Conservation (phyloP, 1,140 invertebrate species). For the Drosophila auraria region DNA sequence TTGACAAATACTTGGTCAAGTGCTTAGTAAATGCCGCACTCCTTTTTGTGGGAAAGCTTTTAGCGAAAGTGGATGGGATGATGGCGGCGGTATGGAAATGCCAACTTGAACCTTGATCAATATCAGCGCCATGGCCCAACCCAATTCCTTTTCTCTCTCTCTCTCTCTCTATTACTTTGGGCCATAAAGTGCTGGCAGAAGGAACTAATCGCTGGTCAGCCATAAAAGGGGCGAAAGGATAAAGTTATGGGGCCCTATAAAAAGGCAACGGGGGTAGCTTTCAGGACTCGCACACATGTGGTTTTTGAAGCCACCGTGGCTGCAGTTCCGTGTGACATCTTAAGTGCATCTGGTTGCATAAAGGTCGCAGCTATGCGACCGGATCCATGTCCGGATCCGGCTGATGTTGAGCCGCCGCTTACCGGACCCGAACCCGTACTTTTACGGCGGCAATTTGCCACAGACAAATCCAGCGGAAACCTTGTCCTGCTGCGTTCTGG, state of each 20-base stretch:
- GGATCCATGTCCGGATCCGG: slow-evolving; percentile 21
- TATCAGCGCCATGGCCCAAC: slow-evolving; percentile 20
- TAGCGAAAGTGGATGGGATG: slow-evolving; percentile 43
- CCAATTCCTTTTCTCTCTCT: not conserved
- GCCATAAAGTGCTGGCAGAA: slow-evolving; percentile 59
- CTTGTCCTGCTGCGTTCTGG: slow-evolving; percentile 1
- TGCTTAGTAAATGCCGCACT: slow-evolving; percentile 42
- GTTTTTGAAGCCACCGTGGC: slow-evolving; percentile 44
- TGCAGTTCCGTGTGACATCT: slow-evolving; percentile 73
- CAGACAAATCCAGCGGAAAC: slow-evolving; percentile 44
- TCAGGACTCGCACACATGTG: slow-evolving; percentile 55
- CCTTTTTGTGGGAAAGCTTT: slow-evolving; percentile 44
- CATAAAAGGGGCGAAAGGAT: slow-evolving; percentile 55
- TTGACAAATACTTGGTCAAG: slow-evolving; percentile 49
- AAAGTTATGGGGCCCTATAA: slow-evolving; percentile 71
- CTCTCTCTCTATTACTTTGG: slow-evolving; percentile 22
- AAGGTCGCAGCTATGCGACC: slow-evolving; percentile 10
- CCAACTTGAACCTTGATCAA: slow-evolving; percentile 50
- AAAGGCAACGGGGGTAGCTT: slow-evolving; percentile 1
- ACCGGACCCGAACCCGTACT: slow-evolving; percentile 21
- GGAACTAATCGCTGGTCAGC: slow-evolving; percentile 71
- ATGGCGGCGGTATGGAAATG: slow-evolving; percentile 39
- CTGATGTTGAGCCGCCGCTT: slow-evolving; percentile 42
- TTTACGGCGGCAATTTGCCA: slow-evolving; percentile 48
- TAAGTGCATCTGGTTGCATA: slow-evolving; percentile 67